Conservation (phyloP, 1,140 invertebrate genomes). For the Nasonia vitripennis region DNA sequence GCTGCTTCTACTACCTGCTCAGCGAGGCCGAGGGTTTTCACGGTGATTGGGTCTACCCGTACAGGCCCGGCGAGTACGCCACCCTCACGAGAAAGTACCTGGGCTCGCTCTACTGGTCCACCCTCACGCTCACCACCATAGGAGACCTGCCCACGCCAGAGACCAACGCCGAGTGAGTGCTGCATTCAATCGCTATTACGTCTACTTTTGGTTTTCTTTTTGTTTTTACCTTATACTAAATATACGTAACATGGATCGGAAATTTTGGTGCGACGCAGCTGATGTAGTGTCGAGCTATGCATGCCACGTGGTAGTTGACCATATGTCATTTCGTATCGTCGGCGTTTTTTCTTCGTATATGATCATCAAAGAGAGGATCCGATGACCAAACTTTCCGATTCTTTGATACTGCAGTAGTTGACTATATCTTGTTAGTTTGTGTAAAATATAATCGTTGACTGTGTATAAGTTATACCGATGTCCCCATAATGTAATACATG, state of each 20-base stretch:
- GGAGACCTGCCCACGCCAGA: constrained; percentile 95
- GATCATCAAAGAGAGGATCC: no score
- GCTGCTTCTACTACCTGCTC: constrained; percentile 96
- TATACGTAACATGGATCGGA: not conserved
- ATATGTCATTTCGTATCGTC: not conserved
- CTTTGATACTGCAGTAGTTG: no score
- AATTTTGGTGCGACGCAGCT: not conserved
- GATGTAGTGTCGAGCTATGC: not conserved
- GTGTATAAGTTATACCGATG: no score
- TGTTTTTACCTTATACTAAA: not conserved
- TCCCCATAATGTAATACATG: no score
- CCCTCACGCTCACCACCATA: constrained; percentile 96
- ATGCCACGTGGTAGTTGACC: not conserved
- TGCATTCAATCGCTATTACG: constrained; percentile 13
- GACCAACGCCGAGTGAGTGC: constrained; percentile 95
- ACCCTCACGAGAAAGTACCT: constrained; percentile 94
- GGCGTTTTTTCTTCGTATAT: no score
- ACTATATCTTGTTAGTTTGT: no score
- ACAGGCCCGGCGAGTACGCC: constrained; percentile 89
- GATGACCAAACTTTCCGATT: no score
- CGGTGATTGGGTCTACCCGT: constrained; percentile 95
- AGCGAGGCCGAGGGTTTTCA: constrained; percentile 93
- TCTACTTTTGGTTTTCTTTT: constrained; percentile 47
- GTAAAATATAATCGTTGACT: no score
- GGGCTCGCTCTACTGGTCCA: constrained; percentile 96